A percentile compares a stretch with the other conserved stretches of the same genome.
These are phyloP conservation scores for Dufourea novaeangliae DNA, from an alignment of 1,140 invertebrate species.

Conservation along the genomic window DNA sequence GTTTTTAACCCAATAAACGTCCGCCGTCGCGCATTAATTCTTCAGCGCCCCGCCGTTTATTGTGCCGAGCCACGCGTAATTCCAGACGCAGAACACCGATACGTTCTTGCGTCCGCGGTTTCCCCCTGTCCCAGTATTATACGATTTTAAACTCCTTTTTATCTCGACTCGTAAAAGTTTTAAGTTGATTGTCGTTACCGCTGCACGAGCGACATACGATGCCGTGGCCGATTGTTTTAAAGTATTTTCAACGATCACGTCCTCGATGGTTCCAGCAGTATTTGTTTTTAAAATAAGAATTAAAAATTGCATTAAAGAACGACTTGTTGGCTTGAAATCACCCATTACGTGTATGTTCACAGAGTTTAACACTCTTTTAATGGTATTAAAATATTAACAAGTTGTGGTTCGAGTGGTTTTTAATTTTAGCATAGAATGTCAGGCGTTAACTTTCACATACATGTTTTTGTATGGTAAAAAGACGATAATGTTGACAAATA, in stretches of 20 bases:
- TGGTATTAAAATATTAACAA: background rate
- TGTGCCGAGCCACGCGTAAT: background rate
- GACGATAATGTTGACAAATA: too few species aligned
- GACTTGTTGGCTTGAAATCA: background rate
- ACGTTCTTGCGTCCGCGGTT: background rate
- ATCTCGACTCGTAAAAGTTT: background rate
- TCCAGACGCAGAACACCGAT: background rate
- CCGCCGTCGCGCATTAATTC: background rate
- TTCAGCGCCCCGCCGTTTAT: background rate
- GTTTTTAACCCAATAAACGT: background rate
- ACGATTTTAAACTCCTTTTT: background rate
- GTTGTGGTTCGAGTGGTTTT: background rate
- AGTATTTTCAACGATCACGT: background rate
- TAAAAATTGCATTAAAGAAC: background rate
- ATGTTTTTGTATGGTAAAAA: background rate
- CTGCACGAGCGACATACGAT: background rate
- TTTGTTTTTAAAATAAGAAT: background rate
- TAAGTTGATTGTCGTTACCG: background rate
- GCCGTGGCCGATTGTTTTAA: too few species aligned
- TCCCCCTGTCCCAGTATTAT: background rate
- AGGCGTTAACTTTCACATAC: background rate
- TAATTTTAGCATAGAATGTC: background rate
- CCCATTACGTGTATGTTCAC: background rate
- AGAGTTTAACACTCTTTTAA: background rate
- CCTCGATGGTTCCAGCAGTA: background rate